Evolutionary conservation across 2,113 vertebrate genomes (phyloP), one percentile per base, ranked within the genome.

Genomic region (Octodon degus): DNA sequence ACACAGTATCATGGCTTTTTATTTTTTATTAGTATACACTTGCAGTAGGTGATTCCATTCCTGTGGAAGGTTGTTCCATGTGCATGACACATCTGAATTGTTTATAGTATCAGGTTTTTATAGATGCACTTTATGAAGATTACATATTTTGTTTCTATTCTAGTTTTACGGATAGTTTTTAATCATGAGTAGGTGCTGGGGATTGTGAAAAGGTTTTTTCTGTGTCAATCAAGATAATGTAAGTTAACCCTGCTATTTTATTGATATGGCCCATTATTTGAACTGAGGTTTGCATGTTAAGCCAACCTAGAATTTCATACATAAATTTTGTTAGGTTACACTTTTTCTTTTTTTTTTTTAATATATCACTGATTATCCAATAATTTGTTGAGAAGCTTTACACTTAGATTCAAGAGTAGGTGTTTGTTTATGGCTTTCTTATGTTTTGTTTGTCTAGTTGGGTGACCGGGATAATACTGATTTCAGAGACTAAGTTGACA

Each of bases 321-420:
- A 85, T 70, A 89, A 74, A 87, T 82, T 50, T 32, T 8, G n/a
- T 17, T 86, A 77, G 67, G 37, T 67, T 79, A 43, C 20, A 43
- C 30, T 68, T 92, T 88, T 72, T 40, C 30, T 62, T 92, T 91
- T 88, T 72, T 40, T n/a, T 62, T 92, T 91, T 72, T 30, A 72
- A 79, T 62, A 74, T 89, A 72, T 74, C 80, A 11, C 25, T 91
- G 40, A 43, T 81, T 85, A 93, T 30, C 47, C 85, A 93, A 74
- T 92, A 32, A 80, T 95, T 93, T 32, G 10, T 79, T 90, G 47
- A 90, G 22, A 8, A 65, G 72, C 63, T 97, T 58, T 83, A 63
- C 50, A 55, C 47, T n/a, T 90, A 77, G n/a, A 60, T 90, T 50
- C 40, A 37, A 88, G 70, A 76, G 20, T 12, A 1, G 53, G 60